Base-by-base conservation (phyloP, 2,113 vertebrate species). In the Poeciliopsis retropinna region DNA sequence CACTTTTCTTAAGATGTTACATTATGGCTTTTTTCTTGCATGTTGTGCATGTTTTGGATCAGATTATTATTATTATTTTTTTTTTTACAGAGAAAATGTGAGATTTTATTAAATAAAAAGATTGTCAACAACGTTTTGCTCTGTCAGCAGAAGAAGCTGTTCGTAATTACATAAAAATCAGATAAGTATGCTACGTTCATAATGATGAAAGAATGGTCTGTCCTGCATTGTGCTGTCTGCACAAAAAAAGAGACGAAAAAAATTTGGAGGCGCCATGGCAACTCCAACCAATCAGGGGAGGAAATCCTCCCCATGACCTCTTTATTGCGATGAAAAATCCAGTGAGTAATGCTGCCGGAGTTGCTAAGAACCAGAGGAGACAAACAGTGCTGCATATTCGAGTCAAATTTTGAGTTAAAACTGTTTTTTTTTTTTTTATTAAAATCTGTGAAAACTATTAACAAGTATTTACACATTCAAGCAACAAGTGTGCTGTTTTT, bases 401-500 rank as follows among this genome's bases (percentile, higher is more conserved):
- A 81, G 17, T 32, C 9, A 62, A 80, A 17, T 51, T 32, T 65
- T 29, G 9, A 82, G 8, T 54, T 17, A 72, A 74, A 77, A 60
- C 17, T 1, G 3, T 82, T 72, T 39, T 68, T 82, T 75, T 39
- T 39, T 39, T 39, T 41, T 41, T 84, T 80, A 91, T 91, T 83
- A 90, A 91, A 93, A 77, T 81, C 77, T 88, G 83, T 82, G 60
- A 80, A 39, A 85, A 82, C 78, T 93, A 93, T 93, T 64, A 79
- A 93, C 90, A 92, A 54, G 47, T 93, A 89, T 94, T 83, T 93
- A 93, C 92, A 94, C 9, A 84, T 72, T 85, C 79, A 80, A 75
- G 82, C 66, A 79, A 86, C 78, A 84, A 73, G 73, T 75, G 74
- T 75, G 28, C 41, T 74, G 81, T 76, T 71, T 84, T 78, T 73